Conservation (phyloP, 2,797 vertebrate species). For the Sebastes iracundus region DNA sequence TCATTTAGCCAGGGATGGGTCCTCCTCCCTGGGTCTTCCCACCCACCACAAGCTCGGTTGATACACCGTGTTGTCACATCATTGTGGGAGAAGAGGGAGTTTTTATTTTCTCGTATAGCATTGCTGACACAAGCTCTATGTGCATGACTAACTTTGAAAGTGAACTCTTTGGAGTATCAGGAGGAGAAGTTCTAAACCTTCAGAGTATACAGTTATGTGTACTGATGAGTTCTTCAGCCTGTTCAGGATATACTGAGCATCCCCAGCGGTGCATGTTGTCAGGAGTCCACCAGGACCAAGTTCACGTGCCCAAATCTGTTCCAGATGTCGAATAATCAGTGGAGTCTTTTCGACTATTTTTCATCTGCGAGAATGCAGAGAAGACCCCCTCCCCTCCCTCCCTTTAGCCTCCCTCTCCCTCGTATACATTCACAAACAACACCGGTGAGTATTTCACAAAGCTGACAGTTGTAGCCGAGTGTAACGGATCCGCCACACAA, state of each 20-base stretch:
- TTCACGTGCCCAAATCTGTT: constrained; percentile 73
- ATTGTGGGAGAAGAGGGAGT: constrained; percentile 32
- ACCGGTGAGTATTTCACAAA: constrained; percentile 23
- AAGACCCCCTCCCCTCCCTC: neutral
- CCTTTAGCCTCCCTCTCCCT: neutral
- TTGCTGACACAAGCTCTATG: neutral
- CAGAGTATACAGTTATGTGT: constrained; percentile 10
- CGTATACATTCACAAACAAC: constrained; percentile 36
- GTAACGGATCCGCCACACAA: constrained; percentile 19
- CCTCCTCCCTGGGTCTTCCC: too few species aligned
- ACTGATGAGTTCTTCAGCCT: neutral
- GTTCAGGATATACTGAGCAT: constrained; percentile 38
- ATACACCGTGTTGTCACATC: constrained; percentile 35
- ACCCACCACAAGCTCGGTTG: neutral
- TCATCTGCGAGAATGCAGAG: constrained; percentile 52
- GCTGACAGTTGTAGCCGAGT: constrained; percentile 23
- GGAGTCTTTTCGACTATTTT: constrained; percentile 51
- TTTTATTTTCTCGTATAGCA: neutral
- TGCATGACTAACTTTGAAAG: neutral
- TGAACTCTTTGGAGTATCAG: constrained; percentile 4
- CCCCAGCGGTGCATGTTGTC: constrained; percentile 58
- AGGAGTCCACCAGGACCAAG: constrained; percentile 53
- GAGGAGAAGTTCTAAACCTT: constrained; percentile 29
- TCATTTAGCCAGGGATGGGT: constrained; percentile 25
- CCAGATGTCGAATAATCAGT: constrained; percentile 83